Evolutionary conservation across 2,113 vertebrate species (phyloP).

Genomic region (Bos javanicus): DNA sequence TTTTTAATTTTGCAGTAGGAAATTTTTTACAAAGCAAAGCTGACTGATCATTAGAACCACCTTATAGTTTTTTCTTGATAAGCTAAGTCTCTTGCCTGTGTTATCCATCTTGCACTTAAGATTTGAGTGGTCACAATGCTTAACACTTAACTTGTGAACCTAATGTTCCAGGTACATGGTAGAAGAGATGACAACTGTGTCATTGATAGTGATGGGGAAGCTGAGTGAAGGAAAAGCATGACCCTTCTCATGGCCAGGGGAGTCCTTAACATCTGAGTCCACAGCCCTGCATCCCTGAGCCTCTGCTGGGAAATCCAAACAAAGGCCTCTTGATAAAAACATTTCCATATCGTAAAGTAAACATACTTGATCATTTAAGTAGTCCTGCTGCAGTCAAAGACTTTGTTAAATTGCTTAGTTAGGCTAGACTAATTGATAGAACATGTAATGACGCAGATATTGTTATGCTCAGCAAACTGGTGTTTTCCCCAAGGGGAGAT

Average conservation of each 20-base stretch:
- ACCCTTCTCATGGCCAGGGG: background rate
- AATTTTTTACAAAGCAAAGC: background rate
- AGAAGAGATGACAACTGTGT: background rate
- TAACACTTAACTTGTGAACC: background rate
- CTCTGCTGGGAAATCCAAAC: background rate
- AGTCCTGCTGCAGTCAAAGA: background rate
- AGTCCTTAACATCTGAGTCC: background rate
- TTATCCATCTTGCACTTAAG: background rate
- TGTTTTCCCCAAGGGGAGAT: slow-evolving; percentile 7
- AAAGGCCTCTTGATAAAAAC: background rate
- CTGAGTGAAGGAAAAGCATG: background rate
- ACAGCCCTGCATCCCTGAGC: background rate
- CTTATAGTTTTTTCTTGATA: background rate
- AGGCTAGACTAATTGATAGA: background rate
- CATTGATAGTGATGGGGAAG: background rate
- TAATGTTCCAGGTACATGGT: background rate
- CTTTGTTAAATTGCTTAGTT: background rate
- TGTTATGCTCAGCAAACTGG: slow-evolving; percentile 27
- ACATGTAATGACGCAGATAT: slow-evolving; percentile 8
- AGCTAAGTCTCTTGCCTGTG: background rate
- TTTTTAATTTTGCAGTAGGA: background rate
- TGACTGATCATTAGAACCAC: background rate
- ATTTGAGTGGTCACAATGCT: background rate
- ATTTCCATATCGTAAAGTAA: background rate
- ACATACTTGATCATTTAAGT: background rate